phyloP scores from a whole-genome alignment of 2,113 vertebrate species.

The Eptatretus burgeri region DNA sequence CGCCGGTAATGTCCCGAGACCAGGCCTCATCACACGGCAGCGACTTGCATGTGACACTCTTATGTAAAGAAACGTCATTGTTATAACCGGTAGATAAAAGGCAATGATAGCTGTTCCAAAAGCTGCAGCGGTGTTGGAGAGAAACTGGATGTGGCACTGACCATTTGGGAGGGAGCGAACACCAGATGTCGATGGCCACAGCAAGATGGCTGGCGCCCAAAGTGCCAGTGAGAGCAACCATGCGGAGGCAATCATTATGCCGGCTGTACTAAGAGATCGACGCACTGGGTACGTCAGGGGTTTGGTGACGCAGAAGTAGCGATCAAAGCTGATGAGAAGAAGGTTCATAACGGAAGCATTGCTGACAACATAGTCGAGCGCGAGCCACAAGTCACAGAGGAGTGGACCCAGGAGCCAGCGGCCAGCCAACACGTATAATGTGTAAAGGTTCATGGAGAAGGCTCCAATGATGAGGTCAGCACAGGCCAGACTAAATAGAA shows the following conservation, averaged over 20 bases:
- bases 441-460: slow-evolving; percentile 96
- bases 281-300: slow-evolving; percentile 88
- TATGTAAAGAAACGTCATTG: slow-evolving; percentile 83
- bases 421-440: slow-evolving; percentile 87
- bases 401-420: slow-evolving; percentile 91
- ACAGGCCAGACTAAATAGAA: slow-evolving; percentile 85
- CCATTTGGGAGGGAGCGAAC: slow-evolving; percentile 61
- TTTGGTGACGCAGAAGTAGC: slow-evolving; percentile 94
- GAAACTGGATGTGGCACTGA: slow-evolving; percentile 91
- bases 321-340: slow-evolving; percentile 93
- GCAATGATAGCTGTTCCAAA: slow-evolving; percentile 91
- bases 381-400: slow-evolving; percentile 83
- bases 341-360: slow-evolving; percentile 97
- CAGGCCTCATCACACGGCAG: slow-evolving; percentile 38
- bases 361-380: slow-evolving; percentile 85
- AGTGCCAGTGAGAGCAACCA: slow-evolving; percentile 89
- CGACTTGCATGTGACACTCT: slow-evolving; percentile 85
- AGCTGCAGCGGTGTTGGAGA: slow-evolving; percentile 73
- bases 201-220: slow-evolving; percentile 91
- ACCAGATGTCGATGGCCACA: slow-evolving; percentile 95
- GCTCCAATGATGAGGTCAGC: slow-evolving; percentile 91
- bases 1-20: neutral
- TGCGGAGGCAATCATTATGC: slow-evolving; percentile 87
- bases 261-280: slow-evolving; percentile 89
- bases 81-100: slow-evolving; percentile 81